These are phyloP conservation scores for Rapana venosa DNA, from an alignment of 2,888 invertebrate species.

Conservation along the genomic window DNA sequence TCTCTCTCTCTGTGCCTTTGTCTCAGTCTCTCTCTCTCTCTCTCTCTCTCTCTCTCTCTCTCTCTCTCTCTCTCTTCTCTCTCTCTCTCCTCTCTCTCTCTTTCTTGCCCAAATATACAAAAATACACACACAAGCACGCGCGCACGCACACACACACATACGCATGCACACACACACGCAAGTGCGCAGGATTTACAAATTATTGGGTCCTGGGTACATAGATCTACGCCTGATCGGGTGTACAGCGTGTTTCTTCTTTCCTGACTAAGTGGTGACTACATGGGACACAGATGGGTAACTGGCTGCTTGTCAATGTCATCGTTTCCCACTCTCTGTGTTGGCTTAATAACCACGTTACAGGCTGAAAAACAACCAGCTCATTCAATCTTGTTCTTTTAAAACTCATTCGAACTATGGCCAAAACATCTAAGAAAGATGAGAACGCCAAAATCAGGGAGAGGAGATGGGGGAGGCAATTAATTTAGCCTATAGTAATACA, in stretches of 20 bases:
- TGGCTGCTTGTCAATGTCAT: background rate
- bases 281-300: background rate
- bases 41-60: conserved; percentile 14
- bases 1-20: background rate
- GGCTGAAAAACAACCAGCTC: background rate
- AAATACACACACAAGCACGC: background rate
- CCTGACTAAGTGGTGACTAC: background rate
- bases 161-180: background rate
- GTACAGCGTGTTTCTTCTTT: background rate
- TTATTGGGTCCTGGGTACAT: background rate
- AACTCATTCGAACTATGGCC: too few species aligned
- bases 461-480: background rate
- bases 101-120: background rate
- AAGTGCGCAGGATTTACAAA: background rate
- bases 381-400: background rate
- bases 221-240: background rate
- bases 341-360: background rate
- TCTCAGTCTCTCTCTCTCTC: conserved; percentile 13
- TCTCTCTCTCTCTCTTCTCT: background rate
- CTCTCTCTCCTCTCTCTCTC: background rate
- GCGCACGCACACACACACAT: background rate
- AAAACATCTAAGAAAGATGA: background rate
- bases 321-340: background rate
- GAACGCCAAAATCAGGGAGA: background rate
- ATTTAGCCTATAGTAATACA: too few species aligned